Conservation (phyloP, 2,797 vertebrate genomes). For the Somateria mollissima region DNA sequence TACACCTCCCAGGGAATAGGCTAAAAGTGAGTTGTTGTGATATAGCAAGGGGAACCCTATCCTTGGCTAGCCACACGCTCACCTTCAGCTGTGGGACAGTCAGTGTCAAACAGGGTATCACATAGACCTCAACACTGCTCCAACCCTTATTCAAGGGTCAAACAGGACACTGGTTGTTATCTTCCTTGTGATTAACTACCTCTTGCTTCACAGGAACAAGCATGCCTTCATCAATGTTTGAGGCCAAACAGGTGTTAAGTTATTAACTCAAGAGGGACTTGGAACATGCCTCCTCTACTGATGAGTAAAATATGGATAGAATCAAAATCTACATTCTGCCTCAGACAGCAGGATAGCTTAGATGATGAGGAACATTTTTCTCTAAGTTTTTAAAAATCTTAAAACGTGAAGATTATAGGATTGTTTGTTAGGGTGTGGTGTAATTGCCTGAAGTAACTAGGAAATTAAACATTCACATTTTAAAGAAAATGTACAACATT, state of each 20-base stretch:
- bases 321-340: neutral
- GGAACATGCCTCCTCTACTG: neutral
- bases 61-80: neutral
- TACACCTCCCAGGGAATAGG: accelerated
- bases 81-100: neutral
- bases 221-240: neutral
- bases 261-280: neutral
- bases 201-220: neutral
- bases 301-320: neutral
- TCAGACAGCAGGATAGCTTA: neutral
- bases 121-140: neutral
- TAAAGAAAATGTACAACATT: no score
- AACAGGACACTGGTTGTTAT: neutral
- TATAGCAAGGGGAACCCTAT: neutral
- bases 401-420: neutral
- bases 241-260: neutral
- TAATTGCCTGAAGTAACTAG: no score
- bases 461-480: no score
- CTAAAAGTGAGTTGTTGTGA: neutral
- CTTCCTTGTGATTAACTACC: neutral
- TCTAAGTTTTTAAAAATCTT: neutral
- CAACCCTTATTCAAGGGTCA: neutral
- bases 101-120: neutral
- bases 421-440: neutral
- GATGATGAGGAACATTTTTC: neutral